Conservation (phyloP, 2,888 invertebrate species). For the Taphrorychus bicolor region DNA sequence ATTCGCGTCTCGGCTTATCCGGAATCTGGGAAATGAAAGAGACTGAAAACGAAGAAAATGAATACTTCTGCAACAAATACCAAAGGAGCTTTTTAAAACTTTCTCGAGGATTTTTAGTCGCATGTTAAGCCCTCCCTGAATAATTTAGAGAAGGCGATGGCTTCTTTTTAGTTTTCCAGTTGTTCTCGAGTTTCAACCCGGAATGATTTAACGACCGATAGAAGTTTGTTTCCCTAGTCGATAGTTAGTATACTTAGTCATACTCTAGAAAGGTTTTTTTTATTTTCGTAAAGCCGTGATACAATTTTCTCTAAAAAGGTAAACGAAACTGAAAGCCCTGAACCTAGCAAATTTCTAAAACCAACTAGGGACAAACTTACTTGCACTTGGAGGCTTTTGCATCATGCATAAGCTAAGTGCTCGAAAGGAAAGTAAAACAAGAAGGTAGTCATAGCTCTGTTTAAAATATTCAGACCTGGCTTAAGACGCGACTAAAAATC, state of each 20-base stretch:
- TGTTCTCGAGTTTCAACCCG: constrained; percentile 15
- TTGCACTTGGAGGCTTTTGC: not conserved
- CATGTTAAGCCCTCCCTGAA: constrained; percentile 28
- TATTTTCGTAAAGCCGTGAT: not conserved
- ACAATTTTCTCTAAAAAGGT: not conserved
- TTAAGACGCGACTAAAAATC: constrained; percentile 10
- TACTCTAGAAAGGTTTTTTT: not conserved
- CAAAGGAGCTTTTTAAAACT: constrained; percentile 22
- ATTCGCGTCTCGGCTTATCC: constrained; percentile 6
- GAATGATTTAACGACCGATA: constrained; percentile 10
- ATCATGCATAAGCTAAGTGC: constrained; percentile 1
- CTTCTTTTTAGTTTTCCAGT: constrained; percentile 14
- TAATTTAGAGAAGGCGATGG: constrained; percentile 25
- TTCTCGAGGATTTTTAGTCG: constrained; percentile 26
- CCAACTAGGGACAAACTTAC: not conserved
- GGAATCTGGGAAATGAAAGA: constrained; percentile 17
- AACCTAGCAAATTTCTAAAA: not conserved
- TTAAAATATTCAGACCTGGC: constrained; percentile 5
- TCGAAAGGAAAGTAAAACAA: not conserved
- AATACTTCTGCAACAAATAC: constrained; percentile 28
- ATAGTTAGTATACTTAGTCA: constrained; percentile 1
- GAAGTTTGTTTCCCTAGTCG: constrained; percentile 6
- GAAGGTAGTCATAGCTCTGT: not conserved
- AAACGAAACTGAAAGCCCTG: not conserved
- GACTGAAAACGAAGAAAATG: constrained; percentile 16